A percentile compares a stretch with the other conserved stretches of the same genome.
Evolutionary conservation across 2,888 invertebrate species (phyloP).

Genomic region (Coleophora flavipennella): DNA sequence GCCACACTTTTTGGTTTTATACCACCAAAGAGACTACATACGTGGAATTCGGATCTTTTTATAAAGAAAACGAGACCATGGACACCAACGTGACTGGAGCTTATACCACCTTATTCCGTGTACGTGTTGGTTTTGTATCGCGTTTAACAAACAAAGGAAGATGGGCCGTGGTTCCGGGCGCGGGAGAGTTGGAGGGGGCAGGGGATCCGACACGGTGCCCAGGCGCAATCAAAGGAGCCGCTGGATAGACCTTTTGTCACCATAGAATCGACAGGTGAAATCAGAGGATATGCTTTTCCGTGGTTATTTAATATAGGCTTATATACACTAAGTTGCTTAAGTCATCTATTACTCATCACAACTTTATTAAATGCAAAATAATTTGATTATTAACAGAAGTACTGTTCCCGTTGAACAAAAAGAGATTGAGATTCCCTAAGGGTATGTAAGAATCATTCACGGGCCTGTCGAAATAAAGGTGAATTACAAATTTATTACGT

Average conservation of each 20-base stretch:
- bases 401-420: not conserved
- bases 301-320: not conserved
- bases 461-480: no score
- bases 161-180: conserved; percentile 34
- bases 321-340: not conserved
- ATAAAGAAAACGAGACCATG: conserved; percentile 14
- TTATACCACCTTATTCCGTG: conserved; percentile 26
- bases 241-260: conserved; percentile 45
- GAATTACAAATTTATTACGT: no score
- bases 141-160: conserved; percentile 62
- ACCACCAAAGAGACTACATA: conserved; percentile 6
- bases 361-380: no score
- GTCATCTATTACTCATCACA: not conserved
- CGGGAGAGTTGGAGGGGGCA: conserved; percentile 20
- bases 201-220: conserved; percentile 43
- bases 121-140: conserved; percentile 54
- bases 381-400: no score
- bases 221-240: conserved; percentile 59
- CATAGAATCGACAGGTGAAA: conserved; percentile 39
- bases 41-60: conserved; percentile 1
- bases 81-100: conserved; percentile 24
- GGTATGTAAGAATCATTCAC: no score
- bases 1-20: conserved; percentile 19
- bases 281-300: conserved; percentile 15
- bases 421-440: no score